A percentile compares a stretch with the other conserved stretches of the same genome.
Conservation (phyloP, 2,888 invertebrate genomes). For the Entomobrya proxima region DNA sequence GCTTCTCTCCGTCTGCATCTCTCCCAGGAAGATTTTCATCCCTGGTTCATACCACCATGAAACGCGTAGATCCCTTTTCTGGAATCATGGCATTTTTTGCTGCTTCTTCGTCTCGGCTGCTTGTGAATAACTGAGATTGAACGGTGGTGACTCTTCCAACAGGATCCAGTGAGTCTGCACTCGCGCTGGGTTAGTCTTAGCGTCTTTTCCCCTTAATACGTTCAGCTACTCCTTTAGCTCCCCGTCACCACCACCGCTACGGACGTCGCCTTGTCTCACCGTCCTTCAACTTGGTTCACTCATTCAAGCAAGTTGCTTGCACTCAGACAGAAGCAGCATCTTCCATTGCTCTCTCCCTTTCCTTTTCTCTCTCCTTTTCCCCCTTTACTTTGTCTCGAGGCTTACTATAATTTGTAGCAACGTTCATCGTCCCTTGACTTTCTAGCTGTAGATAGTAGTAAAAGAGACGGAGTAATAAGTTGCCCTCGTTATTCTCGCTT, state of each 20-base stretch:
- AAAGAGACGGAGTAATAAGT: constrained; percentile 48
- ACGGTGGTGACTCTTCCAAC: background rate
- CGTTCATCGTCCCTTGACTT: constrained; percentile 20
- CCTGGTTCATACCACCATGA: constrained; percentile 14
- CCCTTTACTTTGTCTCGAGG: background rate
- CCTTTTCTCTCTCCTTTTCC: constrained; percentile 29
- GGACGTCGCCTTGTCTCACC: constrained; percentile 62
- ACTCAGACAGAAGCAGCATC: constrained; percentile 61
- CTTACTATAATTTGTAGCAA: constrained; percentile 11
- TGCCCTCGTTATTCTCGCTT: constrained; percentile 53
- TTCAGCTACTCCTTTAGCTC: constrained; percentile 40
- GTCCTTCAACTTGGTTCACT: constrained; percentile 66
- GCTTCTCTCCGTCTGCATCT: background rate
- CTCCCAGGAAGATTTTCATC: constrained; percentile 28
- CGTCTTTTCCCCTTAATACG: constrained; percentile 37
- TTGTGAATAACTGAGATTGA: constrained; percentile 49
- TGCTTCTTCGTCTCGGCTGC: background rate
- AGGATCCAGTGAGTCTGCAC: constrained; percentile 20
- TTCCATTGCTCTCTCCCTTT: constrained; percentile 44
- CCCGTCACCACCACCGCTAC: constrained; percentile 44
- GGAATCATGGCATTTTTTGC: constrained; percentile 12
- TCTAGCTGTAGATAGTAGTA: background rate
- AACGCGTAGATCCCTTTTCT: constrained; percentile 31
- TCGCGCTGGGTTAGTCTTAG: constrained; percentile 22
- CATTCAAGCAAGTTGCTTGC: constrained; percentile 64